These are phyloP conservation scores for Oreotragus oreotragus DNA, from an alignment of 2,113 vertebrate species.

Conservation along the genomic window DNA sequence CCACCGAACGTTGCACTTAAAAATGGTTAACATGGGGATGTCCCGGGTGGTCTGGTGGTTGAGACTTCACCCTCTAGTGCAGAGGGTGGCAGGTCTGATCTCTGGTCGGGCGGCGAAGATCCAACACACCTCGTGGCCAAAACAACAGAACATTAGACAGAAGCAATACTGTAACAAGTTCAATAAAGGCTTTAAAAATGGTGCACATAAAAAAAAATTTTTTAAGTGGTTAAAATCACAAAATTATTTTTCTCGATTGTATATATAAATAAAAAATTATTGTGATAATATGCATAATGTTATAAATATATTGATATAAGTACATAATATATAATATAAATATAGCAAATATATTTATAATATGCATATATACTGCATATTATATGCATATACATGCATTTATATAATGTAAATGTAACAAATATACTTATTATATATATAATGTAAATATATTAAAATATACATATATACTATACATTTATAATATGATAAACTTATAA, in stretches of 20 bases:
- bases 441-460: too few relatives aligned
- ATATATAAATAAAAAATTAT: not conserved
- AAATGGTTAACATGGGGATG: rapidly evolving
- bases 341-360: rapidly evolving
- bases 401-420: too few relatives aligned
- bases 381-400: too few relatives aligned
- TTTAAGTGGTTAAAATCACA: not conserved
- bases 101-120: rapidly evolving
- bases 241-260: not conserved
- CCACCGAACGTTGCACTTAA: rapidly evolving
- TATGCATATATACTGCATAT: not conserved
- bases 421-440: too few relatives aligned
- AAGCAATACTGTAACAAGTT: not conserved
- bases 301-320: not conserved
- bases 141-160: not conserved
- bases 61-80: not conserved
- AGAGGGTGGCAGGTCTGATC: not conserved
- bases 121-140: not conserved
- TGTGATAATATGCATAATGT: not conserved
- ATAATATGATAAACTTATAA: too few relatives aligned
- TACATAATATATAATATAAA: not conserved
- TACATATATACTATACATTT: too few relatives aligned
- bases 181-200: not conserved
- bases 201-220: rapidly evolving
- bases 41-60: not conserved